These are phyloP conservation scores for Axea sp. DNA, from an alignment of 2,888 invertebrate species.

Conservation along the genomic window DNA sequence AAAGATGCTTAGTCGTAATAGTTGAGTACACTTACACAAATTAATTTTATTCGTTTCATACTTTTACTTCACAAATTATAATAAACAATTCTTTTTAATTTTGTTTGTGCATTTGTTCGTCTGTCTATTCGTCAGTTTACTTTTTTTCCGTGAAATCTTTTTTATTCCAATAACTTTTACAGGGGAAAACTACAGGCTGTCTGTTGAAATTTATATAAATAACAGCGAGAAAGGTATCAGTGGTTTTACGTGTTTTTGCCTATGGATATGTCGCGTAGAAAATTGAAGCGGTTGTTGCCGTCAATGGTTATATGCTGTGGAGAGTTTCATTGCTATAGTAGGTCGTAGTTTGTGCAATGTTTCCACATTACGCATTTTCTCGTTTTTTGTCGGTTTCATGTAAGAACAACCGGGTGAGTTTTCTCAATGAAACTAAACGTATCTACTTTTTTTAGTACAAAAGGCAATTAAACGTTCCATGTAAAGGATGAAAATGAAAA, in stretches of 20 bases:
- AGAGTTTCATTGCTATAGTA: constrained; percentile 60
- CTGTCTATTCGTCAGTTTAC: no score
- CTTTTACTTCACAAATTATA: no score
- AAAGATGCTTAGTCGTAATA: no score
- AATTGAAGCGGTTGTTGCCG: constrained; percentile 58
- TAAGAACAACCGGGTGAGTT: constrained; percentile 24
- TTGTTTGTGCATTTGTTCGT: no score
- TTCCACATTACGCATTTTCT: constrained; percentile 45
- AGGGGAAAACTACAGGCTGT: no score
- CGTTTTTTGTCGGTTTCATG: constrained; percentile 36
- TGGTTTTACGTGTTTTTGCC: constrained; percentile 39
- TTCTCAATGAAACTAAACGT: constrained; percentile 44
- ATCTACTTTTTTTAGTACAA: constrained; percentile 26
- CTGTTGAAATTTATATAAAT: constrained; percentile 34
- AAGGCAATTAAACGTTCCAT: constrained; percentile 44
- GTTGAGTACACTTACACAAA: no score
- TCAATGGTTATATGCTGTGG: constrained; percentile 56
- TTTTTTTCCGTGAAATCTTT: no score
- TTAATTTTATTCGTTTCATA: no score
- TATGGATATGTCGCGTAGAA: constrained; percentile 47
- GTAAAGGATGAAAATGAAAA: constrained; percentile 21
- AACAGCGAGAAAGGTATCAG: constrained; percentile 31
- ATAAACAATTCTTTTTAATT: no score
- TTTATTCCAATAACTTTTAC: no score
- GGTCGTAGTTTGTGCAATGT: constrained; percentile 53